These are phyloP conservation scores for Mico argentatus DNA, from an alignment of 2,797 vertebrate species.

Conservation along the genomic window DNA sequence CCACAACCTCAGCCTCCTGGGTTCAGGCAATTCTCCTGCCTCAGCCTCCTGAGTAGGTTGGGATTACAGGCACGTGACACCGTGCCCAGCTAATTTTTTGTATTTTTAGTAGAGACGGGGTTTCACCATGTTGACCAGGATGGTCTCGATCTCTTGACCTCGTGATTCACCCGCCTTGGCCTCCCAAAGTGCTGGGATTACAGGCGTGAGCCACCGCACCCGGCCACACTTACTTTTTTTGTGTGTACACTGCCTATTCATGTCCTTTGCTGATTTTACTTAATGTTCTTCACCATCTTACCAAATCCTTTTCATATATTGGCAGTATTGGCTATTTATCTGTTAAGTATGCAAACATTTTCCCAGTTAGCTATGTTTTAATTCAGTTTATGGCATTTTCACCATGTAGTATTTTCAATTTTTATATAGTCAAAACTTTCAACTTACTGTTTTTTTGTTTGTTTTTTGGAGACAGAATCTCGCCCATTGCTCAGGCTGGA, in stretches of 20 bases:
- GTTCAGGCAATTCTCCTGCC: too few relatives aligned
- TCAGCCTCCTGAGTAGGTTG: too few relatives aligned
- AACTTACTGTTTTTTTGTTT: not conserved
- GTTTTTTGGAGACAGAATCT: not conserved
- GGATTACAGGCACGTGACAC: too few relatives aligned
- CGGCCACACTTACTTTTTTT: not conserved
- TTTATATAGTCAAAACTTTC: conserved; percentile 8
- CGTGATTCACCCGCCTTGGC: too few relatives aligned
- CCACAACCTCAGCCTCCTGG: too few relatives aligned
- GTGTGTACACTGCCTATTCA: not conserved
- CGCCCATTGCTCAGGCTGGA: not conserved
- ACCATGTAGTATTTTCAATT: not conserved
- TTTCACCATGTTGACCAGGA: too few relatives aligned
- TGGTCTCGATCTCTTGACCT: too few relatives aligned
- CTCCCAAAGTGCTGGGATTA: too few relatives aligned
- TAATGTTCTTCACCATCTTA: not conserved
- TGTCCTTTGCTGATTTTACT: not conserved
- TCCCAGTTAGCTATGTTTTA: conserved; percentile 9
- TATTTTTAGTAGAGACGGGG: too few relatives aligned
- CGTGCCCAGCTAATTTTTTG: too few relatives aligned
- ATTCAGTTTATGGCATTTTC: not conserved
- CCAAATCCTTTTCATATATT: not conserved
- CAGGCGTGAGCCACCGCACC: too few relatives aligned
- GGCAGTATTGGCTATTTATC: not conserved
- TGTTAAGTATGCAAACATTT: conserved; percentile 6